Percentiles rank a stretch among this genome's conserved stretches.
phyloP scores from a whole-genome alignment of 2,888 invertebrate species.

The Thereva nobilitata region DNA sequence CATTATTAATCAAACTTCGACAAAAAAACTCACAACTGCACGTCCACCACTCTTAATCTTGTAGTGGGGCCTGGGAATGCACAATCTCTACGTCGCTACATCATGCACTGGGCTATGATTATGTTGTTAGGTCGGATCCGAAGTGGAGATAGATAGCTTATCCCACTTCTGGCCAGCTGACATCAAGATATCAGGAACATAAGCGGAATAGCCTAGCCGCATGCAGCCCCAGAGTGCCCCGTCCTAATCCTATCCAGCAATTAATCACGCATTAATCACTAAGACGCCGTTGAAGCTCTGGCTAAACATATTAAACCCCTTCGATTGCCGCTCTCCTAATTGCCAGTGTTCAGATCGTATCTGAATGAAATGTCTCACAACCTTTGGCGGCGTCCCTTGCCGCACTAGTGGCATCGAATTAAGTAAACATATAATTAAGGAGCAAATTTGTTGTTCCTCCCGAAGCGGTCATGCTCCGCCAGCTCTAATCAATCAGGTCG shows the following conservation, averaged over 20 bases:
- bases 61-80: too few species aligned
- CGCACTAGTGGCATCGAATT: conserved; percentile 21
- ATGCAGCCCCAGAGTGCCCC: neutral
- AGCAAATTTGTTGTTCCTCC: conserved; percentile 27
- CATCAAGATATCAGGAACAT: conserved; percentile 9
- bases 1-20: too few species aligned
- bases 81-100: neutral
- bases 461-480: conserved; percentile 15
- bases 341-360: neutral
- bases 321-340: neutral
- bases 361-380: neutral
- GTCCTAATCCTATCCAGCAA: conserved; percentile 15
- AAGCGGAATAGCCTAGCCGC: neutral
- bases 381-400: neutral
- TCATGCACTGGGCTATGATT: conserved; percentile 4
- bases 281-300: too few species aligned
- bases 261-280: conserved; percentile 17
- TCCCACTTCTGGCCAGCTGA: conserved; percentile 6
- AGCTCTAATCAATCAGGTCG: conserved; percentile 23
- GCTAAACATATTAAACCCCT: too few species aligned
- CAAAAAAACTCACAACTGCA: too few species aligned
- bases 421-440: conserved; percentile 26
- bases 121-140: neutral
- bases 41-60: too few species aligned
- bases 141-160: conserved; percentile 2